phyloP scores from a whole-genome alignment of 2,888 invertebrate species.

The Heteromurus nitidus region DNA sequence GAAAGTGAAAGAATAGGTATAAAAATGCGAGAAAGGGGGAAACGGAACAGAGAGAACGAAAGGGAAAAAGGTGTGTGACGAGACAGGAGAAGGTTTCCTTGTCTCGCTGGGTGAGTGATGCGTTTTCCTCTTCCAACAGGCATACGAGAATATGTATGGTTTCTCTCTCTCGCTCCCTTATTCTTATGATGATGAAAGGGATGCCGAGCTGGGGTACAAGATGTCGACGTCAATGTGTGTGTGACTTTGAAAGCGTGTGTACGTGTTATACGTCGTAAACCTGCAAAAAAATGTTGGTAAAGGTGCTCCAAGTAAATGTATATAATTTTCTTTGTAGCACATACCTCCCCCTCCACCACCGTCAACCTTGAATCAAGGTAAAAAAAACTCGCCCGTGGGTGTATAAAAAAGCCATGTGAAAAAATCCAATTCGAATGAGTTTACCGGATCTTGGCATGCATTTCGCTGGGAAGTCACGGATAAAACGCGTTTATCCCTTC shows the following conservation, averaged over 20 bases:
- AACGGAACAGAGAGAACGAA: conserved; percentile 21
- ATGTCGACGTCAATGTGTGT: conserved; percentile 36
- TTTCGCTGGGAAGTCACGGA: conserved; percentile 34
- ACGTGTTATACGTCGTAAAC: not conserved
- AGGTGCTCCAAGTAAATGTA: not conserved
- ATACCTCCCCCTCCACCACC: not conserved
- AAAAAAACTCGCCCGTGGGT: conserved; percentile 31
- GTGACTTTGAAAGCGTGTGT: too few relatives aligned
- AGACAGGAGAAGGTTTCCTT: conserved; percentile 10
- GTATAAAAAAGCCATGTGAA: conserved; percentile 15
- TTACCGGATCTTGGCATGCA: conserved; percentile 28
- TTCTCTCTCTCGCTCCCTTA: too few relatives aligned
- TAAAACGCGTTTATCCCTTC: conserved; percentile 27
- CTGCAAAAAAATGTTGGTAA: conserved; percentile 8
- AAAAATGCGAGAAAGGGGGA: conserved; percentile 29
- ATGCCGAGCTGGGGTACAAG: conserved; percentile 48
- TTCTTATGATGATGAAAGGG: conserved; percentile 53
- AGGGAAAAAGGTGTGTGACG: conserved; percentile 40
- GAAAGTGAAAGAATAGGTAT: conserved; percentile 31
- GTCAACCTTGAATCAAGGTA: conserved; percentile 50
- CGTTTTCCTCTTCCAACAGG: conserved; percentile 36
- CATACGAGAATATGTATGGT: too few relatives aligned
- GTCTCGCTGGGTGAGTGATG: conserved; percentile 41
- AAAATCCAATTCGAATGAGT: conserved; percentile 26
- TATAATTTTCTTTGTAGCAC: conserved; percentile 6